Percentiles rank a stretch among this genome's conserved stretches.
Evolutionary conservation across 2,888 invertebrate genomes (phyloP).

Genomic region (Tenthredo livida): DNA sequence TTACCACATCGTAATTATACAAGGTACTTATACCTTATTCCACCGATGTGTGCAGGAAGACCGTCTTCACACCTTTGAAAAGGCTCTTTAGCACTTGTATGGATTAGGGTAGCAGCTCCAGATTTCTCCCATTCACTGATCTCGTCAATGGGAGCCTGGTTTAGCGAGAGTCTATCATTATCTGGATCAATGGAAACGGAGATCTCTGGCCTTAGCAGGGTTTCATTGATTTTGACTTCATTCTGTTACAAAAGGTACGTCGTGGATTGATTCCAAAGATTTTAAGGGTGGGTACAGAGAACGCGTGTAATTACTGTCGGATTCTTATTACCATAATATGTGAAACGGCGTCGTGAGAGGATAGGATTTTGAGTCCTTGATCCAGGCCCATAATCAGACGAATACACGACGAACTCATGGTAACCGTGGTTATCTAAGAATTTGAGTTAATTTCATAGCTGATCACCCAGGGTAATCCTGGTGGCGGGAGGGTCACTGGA

Average conservation of each 20-base stretch:
- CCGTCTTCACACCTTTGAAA: not conserved
- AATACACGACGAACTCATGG: conserved; percentile 36
- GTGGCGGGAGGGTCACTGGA: conserved; percentile 70
- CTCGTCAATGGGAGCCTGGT: not conserved
- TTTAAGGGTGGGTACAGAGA: not conserved
- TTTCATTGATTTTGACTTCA: not conserved
- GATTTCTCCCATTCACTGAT: not conserved
- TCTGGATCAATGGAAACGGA: not conserved
- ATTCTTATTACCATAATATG: not conserved
- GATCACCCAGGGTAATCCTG: conserved; percentile 78
- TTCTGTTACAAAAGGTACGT: too few relatives aligned
- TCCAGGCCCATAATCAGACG: conserved; percentile 32
- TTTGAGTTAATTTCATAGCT: conserved; percentile 78
- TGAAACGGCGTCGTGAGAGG: not conserved
- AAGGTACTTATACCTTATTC: not conserved
- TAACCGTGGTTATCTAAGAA: conserved; percentile 59
- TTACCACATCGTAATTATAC: conserved; percentile 7
- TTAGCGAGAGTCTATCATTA: not conserved
- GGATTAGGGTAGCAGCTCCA: not conserved
- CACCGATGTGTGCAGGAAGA: not conserved
- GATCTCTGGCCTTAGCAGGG: not conserved
- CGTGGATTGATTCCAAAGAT: too few relatives aligned
- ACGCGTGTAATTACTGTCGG: not conserved
- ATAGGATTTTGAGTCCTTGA: not conserved
- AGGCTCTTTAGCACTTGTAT: not conserved